Base-by-base conservation (phyloP, 2,888 invertebrate genomes). In the Germaria angustata region DNA sequence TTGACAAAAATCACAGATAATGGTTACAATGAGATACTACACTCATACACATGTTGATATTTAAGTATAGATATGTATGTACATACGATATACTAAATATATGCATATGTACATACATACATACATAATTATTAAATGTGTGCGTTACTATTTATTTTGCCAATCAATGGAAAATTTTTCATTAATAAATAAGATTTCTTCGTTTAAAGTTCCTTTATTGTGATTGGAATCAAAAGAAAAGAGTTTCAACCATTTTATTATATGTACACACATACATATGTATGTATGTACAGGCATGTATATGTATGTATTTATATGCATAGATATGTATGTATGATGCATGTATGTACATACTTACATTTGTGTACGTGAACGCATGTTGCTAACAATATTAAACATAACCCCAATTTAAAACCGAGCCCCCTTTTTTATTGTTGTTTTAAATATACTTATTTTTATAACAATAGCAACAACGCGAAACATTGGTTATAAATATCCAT, bases 81-180 rank as follows among this genome's bases (percentile, higher is more conserved):
- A n/a, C 13, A 36, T 1, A 3, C 36, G 36, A 9, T 2, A 36
- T 36, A 8, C 5, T 11, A 36, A 8, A 7, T 36, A 36, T 7
- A 36, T 11, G 2, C 36, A 49, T 36, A 61, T 15, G 8, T 22
- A 22, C 46, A 11, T 22, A 49, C 22, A 22, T 49, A 49, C 22
- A 22, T 20, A 49, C 4, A 5, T 49, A 4, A n/a, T n/a, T n/a
- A n/a, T n/a, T n/a, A n/a, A n/a, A n/a, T n/a, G n/a, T n/a, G n/a
- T n/a, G n/a, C 55, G 17, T 46, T 20, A 39, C 11, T 9, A 34
- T 57, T 39, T 4, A 28, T 36, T 46, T 24, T 46, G 55, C 57
- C 57, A 57, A 65, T 57, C 55, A 66, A 28, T 75, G 65, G 75
- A 57, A 76, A 65, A 20, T 39, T 66, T 59, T 75, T 46, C 34